Conservation (phyloP, 2,113 vertebrate genomes). For the Pandion haliaetus region DNA sequence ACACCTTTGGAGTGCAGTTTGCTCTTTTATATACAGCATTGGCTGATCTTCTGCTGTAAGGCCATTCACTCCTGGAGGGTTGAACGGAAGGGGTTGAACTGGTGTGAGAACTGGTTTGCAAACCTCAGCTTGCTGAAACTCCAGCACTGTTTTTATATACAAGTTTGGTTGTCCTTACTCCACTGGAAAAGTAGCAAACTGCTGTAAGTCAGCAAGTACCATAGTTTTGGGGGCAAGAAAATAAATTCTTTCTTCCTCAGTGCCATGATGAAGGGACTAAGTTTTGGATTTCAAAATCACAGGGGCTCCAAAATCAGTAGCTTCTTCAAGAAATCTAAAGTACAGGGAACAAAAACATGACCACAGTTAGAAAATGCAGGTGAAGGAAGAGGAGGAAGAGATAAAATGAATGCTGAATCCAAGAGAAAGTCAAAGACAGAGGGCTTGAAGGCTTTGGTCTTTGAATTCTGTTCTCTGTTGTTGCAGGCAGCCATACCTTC, state of each 20-base stretch:
- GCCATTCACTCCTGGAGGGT: not conserved
- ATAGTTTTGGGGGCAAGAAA: not conserved
- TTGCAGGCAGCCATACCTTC: not conserved
- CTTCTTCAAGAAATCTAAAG: not conserved
- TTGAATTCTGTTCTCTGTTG: not conserved
- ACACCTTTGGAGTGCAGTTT: slow-evolving; percentile 20
- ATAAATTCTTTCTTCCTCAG: not conserved
- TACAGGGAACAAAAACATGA: not conserved
- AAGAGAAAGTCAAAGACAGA: not conserved
- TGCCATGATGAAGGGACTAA: not conserved
- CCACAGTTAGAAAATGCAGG: not conserved
- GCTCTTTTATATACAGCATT: not conserved
- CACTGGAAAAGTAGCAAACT: not conserved
- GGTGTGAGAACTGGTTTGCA: not conserved
- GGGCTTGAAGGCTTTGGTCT: not conserved
- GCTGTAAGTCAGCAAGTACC: not conserved
- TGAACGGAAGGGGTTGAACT: not conserved
- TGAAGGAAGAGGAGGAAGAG: not conserved
- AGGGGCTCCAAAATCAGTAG: not conserved
- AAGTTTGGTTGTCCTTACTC: not conserved
- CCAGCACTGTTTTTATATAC: not conserved
- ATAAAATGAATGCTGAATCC: not conserved
- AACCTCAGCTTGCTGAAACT: not conserved
- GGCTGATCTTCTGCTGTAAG: not conserved
- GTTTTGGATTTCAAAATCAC: not conserved